Percentiles rank a stretch among this genome's conserved stretches.
These are phyloP conservation scores for Bryconaethiops microstoma DNA, from an alignment of 2,797 vertebrate species.

Conservation along the genomic window DNA sequence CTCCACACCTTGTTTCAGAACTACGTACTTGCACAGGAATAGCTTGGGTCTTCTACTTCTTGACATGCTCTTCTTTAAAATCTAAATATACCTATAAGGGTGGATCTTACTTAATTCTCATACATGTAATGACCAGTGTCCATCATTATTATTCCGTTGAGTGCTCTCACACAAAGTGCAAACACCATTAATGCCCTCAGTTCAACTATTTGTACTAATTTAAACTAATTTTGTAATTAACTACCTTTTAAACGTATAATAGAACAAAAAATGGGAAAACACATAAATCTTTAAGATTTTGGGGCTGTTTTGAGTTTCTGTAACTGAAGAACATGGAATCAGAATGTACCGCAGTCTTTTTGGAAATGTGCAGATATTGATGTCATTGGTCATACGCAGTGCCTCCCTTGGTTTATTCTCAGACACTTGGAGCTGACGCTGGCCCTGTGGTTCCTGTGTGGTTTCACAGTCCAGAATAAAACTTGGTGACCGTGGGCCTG, in stretches of 20 bases:
- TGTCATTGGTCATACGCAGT: conserved; percentile 58
- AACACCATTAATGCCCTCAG: neutral
- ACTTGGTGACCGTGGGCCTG: conserved; percentile 60
- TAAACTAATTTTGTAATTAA: too few relatives aligned
- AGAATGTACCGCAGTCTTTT: conserved; percentile 31
- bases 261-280: neutral
- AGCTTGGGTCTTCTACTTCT: neutral
- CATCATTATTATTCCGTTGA: neutral
- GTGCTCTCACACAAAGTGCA: neutral
- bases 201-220: too few relatives aligned
- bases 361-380: conserved; percentile 52
- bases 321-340: conserved; percentile 21
- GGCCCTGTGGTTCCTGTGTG: conserved; percentile 64
- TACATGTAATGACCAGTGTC: too few relatives aligned
- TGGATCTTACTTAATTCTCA: neutral
- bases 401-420: conserved; percentile 58
- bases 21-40: neutral
- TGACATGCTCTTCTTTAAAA: neutral
- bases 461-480: conserved; percentile 70
- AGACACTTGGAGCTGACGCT: conserved; percentile 54
- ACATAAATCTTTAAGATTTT: neutral
- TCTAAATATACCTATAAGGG: neutral
- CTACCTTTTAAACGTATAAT: conserved; percentile 1
- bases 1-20: too few relatives aligned
- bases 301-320: neutral